Evolutionary conservation across 2,797 vertebrate species (phyloP), one percentile per base, ranked within the genome.

Genomic region (Calcarius lapponicus): DNA sequence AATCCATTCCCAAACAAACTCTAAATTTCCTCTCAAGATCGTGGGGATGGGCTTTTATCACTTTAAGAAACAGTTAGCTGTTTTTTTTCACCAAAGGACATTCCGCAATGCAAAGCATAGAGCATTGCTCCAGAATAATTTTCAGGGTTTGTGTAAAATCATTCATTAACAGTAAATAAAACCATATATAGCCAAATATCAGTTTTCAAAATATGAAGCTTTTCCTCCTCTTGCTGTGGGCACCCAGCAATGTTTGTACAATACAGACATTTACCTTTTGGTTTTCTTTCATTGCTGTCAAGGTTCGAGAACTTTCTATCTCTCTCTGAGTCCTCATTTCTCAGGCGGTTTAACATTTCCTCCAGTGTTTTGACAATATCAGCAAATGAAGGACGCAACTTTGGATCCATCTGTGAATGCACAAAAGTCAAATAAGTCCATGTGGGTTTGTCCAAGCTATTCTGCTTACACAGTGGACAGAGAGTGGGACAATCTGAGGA

Each of bases 371-470:
- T 98, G 73, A 98, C 99, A 64, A 98, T 99, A 80, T 99, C 99
- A 61, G 96, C 88, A 97, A 99, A 99, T 17, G 99, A 99, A 38
- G 99, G 99, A 81, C 99, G 98, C 81, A 99, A 95, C 93, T 99
- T 99, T 36, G 99, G 99, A 96, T 99, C 99, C 99, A 99, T 99
- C 99, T 99, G 96, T 88, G 47, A 80, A 96, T 0, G 32, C 11
- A 95, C n/a, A 85, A 11, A 73, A 81, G 78, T 29, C 51, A 82
- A 31, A 0, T 36, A 38, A 54, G 38, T 36, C 80, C 43, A 53
- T 0, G 13, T n/a, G 32, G 32, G 29, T 56, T 86, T 60, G 31
- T 40, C 48, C 31, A 45, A 14, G n/a, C 38, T 82, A 10, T 22
- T 87, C 45, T 72, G 12, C 21, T 82, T 57, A 66, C 22, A 62